Percentiles rank a stretch among this genome's conserved stretches.
Evolutionary conservation across 2,113 vertebrate species (phyloP).

Genomic region (Triplophysa rosa): DNA sequence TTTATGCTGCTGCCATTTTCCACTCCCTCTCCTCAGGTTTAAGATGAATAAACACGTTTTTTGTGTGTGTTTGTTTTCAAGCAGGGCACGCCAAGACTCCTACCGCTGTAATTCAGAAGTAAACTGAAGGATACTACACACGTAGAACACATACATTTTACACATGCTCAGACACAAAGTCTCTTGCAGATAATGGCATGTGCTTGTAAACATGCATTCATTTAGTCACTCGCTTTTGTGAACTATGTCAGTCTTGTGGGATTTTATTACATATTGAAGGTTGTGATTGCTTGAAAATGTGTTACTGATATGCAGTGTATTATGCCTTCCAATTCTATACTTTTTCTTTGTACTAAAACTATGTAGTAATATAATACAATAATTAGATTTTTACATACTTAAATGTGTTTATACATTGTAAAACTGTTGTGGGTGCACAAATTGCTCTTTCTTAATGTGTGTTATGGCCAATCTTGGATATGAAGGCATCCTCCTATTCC

Average conservation of each 20-base stretch:
- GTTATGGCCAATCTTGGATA: too few relatives aligned
- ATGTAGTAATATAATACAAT: too few relatives aligned
- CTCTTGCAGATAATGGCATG: not conserved
- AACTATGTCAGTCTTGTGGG: not conserved
- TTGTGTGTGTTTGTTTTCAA: conserved; percentile 35
- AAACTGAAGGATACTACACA: not conserved
- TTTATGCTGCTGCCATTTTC: not conserved
- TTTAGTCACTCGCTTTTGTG: not conserved
- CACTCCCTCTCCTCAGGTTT: conserved; percentile 11
- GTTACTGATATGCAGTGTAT: too few relatives aligned
- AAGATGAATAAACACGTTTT: conserved; percentile 18
- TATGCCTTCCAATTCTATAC: too few relatives aligned
- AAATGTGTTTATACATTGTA: too few relatives aligned
- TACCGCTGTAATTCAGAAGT: conserved; percentile 14
- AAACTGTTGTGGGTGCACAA: too few relatives aligned
- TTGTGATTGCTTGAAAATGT: too few relatives aligned
- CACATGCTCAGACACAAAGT: not conserved
- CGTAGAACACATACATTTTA: not conserved
- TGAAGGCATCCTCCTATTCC: too few relatives aligned
- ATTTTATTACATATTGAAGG: not conserved
- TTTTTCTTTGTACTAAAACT: too few relatives aligned
- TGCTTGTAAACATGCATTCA: not conserved
- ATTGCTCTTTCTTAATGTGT: too few relatives aligned
- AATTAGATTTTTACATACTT: too few relatives aligned
- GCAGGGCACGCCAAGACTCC: conserved; percentile 10